A percentile compares a stretch with the other conserved stretches of the same genome.
Conservation (phyloP, 2,888 invertebrate genomes). For the Monopis laevigella region DNA sequence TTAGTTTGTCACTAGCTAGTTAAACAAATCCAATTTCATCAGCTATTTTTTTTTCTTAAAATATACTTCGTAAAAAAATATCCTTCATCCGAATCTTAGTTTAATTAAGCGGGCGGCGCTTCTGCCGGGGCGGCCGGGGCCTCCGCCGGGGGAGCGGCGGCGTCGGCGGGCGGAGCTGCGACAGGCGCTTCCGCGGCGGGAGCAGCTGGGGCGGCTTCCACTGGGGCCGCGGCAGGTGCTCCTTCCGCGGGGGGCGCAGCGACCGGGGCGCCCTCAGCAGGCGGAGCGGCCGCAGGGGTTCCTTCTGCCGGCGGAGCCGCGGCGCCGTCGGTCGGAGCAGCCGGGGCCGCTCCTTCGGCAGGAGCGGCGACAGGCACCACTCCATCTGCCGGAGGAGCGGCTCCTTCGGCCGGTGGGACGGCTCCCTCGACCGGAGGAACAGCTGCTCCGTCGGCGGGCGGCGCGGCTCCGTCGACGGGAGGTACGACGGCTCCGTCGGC, state of each 20-base stretch:
- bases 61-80: not conserved
- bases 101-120: slow-evolving; percentile 13
- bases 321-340: slow-evolving; percentile 27
- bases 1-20: too few species aligned
- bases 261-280: slow-evolving; percentile 21
- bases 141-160: slow-evolving; percentile 14
- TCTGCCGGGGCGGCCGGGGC: slow-evolving; percentile 13
- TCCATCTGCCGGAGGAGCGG: slow-evolving; percentile 23
- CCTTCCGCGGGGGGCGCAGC: slow-evolving; percentile 20
- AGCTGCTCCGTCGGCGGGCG: slow-evolving; percentile 24
- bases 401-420: slow-evolving; percentile 22
- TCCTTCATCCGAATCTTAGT: not conserved
- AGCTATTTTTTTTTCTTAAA: slow-evolving; percentile 6
- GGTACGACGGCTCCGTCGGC: slow-evolving; percentile 25
- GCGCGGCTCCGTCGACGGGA: slow-evolving; percentile 30
- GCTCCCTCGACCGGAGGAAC: slow-evolving; percentile 26
- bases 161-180: slow-evolving; percentile 22
- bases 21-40: slow-evolving; percentile 7
- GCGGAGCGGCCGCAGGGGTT: slow-evolving; percentile 22
- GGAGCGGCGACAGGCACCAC: slow-evolving; percentile 28
- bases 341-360: slow-evolving; percentile 12
- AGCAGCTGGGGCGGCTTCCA: slow-evolving; percentile 19
- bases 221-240: slow-evolving; percentile 13
- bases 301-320: slow-evolving; percentile 21
- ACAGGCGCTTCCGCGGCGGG: slow-evolving; percentile 24